Base-by-base conservation (phyloP, 2,113 vertebrate species). In the Dicrurus megarhynchus region DNA sequence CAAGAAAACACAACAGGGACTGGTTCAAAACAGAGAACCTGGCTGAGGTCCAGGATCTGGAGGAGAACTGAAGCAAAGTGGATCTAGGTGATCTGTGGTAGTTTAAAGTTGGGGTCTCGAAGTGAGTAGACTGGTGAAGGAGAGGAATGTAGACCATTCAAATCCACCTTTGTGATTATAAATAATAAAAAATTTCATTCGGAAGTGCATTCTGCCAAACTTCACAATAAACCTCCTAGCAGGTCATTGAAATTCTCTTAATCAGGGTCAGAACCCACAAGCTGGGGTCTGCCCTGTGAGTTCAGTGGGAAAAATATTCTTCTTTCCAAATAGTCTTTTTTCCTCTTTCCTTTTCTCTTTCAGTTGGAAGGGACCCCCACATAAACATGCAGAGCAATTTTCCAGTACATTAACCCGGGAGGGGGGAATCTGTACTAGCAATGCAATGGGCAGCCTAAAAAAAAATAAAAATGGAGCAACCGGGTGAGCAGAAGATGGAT, bases 351-450 rank as follows among this genome's bases (percentile, higher is more conserved):
- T 98, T 99, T 99, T 99, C 98, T 98, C 98, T 99, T 99, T 99
- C 98, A 98, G 98, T 99, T 98, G 98, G 98, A 98, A 98, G 97
- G 98, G 98, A 98, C 98, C 98, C 98, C 98, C 98, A 99, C 99
- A 99, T 99, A 99, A 99, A 99, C 99, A 99, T 99, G 99, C 99
- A 99, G 98, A 98, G 98, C 99, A 99, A 99, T 99, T 99, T 99
- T 99, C 99, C 99, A 99, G 99, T 98, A 99, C 99, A 99, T 99
- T 99, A 99, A 99, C 99, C 98, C 98, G 84, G 96, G 98, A 97
- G 98, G 99, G 98, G 96, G 92, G 96, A 96, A 99, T 99, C 98
- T 99, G 99, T 98, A 98, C 98, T 98, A 98, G 98, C 98, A 97
- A 98, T 97, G 98, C 98, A 97, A 97, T 68, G 98, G 97, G 95